Evolutionary conservation across 2,888 invertebrate species (phyloP).

Genomic region (Labia minor): DNA sequence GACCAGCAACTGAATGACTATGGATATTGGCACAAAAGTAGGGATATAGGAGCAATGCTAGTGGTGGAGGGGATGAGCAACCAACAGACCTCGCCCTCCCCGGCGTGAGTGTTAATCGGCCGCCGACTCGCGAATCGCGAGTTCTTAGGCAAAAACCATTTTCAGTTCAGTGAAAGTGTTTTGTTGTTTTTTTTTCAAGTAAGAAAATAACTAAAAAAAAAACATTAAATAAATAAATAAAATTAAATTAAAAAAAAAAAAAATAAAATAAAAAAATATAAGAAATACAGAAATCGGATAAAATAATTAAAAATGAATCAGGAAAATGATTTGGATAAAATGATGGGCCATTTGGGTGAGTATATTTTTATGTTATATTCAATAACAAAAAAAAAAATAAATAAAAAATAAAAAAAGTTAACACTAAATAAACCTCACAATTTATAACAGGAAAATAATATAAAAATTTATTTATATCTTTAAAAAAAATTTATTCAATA

Average conservation of each 20-base stretch:
- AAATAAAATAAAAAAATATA: no score
- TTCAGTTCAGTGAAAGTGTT: neutral
- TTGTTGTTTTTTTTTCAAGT: neutral
- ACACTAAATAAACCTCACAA: no score
- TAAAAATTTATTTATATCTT: no score
- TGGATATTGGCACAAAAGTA: no score
- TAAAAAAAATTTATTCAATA: no score
- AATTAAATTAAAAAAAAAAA: no score
- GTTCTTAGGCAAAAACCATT: neutral
- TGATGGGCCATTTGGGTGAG: neutral
- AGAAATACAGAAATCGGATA: no score
- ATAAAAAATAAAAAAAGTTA: no score
- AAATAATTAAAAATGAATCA: neutral
- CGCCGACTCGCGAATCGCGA: conserved; percentile 7
- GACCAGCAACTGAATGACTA: neutral
- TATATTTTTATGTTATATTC: neutral
- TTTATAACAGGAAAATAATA: no score
- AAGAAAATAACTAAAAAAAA: no score
- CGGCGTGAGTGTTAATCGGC: neutral
- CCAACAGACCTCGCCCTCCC: neutral
- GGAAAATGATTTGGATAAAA: neutral
- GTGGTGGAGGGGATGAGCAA: neutral
- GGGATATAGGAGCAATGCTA: neutral
- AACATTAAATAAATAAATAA: no score
- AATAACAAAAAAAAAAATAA: no score